Percentiles rank a stretch among this genome's conserved stretches.
These are phyloP conservation scores for Pionites leucogaster DNA, from an alignment of 2,113 vertebrate genomes.

Conservation along the genomic window DNA sequence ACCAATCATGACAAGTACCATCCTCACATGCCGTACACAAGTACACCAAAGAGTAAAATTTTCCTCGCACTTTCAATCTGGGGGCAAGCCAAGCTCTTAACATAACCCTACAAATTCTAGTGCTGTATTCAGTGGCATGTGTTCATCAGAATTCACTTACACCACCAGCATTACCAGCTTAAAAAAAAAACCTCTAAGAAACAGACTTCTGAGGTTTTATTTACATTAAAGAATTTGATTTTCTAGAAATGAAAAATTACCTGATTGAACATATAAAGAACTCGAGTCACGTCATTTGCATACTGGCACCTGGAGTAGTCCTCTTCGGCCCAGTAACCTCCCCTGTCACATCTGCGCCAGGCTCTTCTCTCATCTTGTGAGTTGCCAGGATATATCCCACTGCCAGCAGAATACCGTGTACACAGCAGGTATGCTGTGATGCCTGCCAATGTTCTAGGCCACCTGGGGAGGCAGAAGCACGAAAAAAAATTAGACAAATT, in stretches of 20 bases:
- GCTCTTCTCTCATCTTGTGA: conserved; percentile 87
- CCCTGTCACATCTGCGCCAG: conserved; percentile 88
- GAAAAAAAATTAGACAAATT: not conserved
- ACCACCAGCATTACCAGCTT: not conserved
- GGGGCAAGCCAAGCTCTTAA: not conserved
- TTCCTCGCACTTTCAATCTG: not conserved
- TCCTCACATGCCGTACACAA: not conserved
- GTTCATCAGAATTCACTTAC: not conserved
- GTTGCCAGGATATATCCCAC: conserved; percentile 84
- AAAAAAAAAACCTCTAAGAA: not conserved
- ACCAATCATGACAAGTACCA: not conserved
- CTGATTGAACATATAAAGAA: conserved; percentile 97
- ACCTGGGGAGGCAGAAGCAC: conserved; percentile 74
- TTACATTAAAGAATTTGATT: not conserved
- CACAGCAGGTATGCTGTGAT: conserved; percentile 90
- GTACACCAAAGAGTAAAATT: not conserved
- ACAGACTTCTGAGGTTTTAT: not conserved
- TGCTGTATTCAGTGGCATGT: not conserved
- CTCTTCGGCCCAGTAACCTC: conserved; percentile 91
- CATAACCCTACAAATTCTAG: not conserved
- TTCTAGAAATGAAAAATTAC: conserved; percentile 66
- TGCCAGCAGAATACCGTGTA: conserved; percentile 81
- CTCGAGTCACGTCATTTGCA: conserved; percentile 92
- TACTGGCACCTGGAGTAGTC: conserved; percentile 95
- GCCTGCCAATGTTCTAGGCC: conserved; percentile 94